Evolutionary conservation across 2,113 vertebrate species (phyloP).

Genomic region (Entomyzon cyanotis): DNA sequence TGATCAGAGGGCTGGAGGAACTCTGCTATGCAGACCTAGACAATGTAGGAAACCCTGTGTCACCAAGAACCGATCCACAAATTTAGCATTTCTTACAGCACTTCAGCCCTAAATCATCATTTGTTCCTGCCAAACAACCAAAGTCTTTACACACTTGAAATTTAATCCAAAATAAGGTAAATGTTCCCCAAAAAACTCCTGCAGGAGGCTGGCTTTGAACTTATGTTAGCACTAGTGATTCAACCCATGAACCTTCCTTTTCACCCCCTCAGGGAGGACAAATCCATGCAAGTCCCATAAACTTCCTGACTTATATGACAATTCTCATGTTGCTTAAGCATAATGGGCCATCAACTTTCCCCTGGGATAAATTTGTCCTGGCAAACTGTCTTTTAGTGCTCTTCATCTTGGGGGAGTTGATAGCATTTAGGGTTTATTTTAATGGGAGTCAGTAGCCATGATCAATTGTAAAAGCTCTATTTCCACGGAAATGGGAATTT

Average conservation of each 20-base stretch:
- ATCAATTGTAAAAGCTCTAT: constrained; percentile 66
- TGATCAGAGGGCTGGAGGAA: neutral
- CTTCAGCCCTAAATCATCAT: neutral
- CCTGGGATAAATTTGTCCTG: constrained; percentile 52
- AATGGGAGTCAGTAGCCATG: constrained; percentile 54
- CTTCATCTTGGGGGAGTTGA: constrained; percentile 49
- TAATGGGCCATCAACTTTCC: constrained; percentile 59
- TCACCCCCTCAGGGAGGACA: constrained; percentile 8
- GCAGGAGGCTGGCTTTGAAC: neutral
- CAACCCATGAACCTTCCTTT: neutral
- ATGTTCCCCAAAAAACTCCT: neutral
- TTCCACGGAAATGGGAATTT: constrained; percentile 68
- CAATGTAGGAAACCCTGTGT: neutral
- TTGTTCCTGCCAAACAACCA: neutral
- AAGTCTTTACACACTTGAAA: neutral
- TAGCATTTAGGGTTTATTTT: constrained; percentile 61
- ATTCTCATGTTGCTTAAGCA: constrained; percentile 39
- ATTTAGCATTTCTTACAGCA: neutral
- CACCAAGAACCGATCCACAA: neutral
- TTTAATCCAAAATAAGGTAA: neutral
- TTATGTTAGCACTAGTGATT: neutral
- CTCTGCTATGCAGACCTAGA: neutral
- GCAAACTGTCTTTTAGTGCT: constrained; percentile 35
- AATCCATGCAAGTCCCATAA: constrained; percentile 46
- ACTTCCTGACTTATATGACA: constrained; percentile 60